Percentiles rank a stretch among this genome's conserved stretches.
Evolutionary conservation across 2,888 invertebrate species (phyloP).

Genomic region (Xanthorhoe spadicearia): DNA sequence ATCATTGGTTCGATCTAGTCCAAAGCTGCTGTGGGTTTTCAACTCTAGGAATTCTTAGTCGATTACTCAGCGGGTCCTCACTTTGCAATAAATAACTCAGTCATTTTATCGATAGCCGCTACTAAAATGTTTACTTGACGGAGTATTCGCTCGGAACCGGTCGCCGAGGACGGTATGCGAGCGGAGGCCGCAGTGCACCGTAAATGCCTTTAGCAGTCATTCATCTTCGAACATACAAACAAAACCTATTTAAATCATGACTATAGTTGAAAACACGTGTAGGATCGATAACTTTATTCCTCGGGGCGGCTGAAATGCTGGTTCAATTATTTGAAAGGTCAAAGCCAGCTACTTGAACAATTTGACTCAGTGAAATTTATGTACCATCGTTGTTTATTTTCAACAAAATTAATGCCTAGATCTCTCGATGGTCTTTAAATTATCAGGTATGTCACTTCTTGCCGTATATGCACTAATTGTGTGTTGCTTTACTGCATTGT

Average conservation of each 20-base stretch:
- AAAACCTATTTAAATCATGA: slow-evolving; percentile 22
- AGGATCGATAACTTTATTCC: slow-evolving; percentile 1
- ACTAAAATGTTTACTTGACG: slow-evolving; percentile 46
- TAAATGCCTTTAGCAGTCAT: slow-evolving; percentile 28
- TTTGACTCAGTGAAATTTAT: not conserved
- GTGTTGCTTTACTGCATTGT: slow-evolving; percentile 50
- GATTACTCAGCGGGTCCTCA: slow-evolving; percentile 34
- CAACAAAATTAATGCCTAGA: not conserved
- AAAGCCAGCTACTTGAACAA: not conserved
- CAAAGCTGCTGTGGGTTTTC: slow-evolving; percentile 12
- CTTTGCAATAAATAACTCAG: slow-evolving; percentile 35
- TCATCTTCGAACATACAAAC: slow-evolving; percentile 20
- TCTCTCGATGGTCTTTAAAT: too few species aligned
- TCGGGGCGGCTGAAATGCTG: not conserved
- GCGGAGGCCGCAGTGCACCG: slow-evolving; percentile 33
- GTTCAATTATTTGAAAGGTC: not conserved
- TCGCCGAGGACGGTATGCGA: slow-evolving; percentile 38
- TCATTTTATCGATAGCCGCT: slow-evolving; percentile 40
- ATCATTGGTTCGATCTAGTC: slow-evolving; percentile 20
- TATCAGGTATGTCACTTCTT: not conserved
- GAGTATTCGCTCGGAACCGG: slow-evolving; percentile 43
- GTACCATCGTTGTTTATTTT: not conserved
- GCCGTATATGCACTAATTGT: not conserved
- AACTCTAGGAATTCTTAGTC: slow-evolving; percentile 14
- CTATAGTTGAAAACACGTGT: not conserved